Base-by-base conservation (phyloP, 2,888 invertebrate genomes). In the Fragum fragum region DNA sequence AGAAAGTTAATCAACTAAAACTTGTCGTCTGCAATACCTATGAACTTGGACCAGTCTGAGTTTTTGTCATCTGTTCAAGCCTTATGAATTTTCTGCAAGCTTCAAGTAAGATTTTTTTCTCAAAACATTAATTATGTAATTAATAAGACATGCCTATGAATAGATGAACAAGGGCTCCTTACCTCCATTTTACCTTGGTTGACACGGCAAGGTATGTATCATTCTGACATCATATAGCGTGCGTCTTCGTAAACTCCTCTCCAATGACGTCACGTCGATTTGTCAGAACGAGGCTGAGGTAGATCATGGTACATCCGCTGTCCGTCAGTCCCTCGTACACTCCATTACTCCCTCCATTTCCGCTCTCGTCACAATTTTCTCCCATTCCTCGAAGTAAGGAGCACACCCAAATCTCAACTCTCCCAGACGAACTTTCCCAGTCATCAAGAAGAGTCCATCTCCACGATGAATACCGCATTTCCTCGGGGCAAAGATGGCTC, bases 301-400 rank as follows among this genome's bases (percentile, higher is more conserved):
- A 83, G 83, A 77, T 83, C 74, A 79, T 71, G 57, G 32, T 75
- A 71, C 29, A 63, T 28, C 59, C 47, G 47, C 42, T 42, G n/a
- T 69, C 68, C n/a, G 21, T 85, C 85, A 85, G 73, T 85, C 85
- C 68, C 80, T 63, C 28, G 78, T 55, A 73, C 90, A 91, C 61
- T 88, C 82, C 83, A 90, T 81, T 14, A 73, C 76, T 7, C 88
- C 90, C 16, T 81, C 82, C 9, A 73, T 59, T 63, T 85, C 75
- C 11, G 90, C 89, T 23, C 59, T 69, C 26, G 76, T 83, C 16
- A 87, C 81, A 7, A 91, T 81, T 16, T 76, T 61, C 53, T 86
- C 79, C 92, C 92, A 92, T 32, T 92, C 89, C 14, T 87, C 80
- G n/a, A 90, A 86, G 57, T 88, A 90, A 0, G 91, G 90, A 9